These are phyloP conservation scores for Philhelius pedissequus DNA, from an alignment of 2,888 invertebrate genomes.

Conservation along the genomic window DNA sequence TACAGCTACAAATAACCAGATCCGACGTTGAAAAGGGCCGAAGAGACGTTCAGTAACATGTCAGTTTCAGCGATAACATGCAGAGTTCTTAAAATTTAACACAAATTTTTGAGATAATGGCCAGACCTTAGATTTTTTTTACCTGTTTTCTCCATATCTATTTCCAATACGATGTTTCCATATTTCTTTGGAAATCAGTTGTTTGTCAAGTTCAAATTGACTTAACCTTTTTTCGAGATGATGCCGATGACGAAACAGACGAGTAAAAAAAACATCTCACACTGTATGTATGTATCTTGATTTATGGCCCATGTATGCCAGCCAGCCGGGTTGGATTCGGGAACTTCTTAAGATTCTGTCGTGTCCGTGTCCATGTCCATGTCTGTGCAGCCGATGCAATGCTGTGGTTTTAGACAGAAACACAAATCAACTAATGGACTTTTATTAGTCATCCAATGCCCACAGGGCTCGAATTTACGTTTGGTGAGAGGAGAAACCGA, in stretches of 20 bases:
- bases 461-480: neutral
- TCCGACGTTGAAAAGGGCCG: too few species aligned
- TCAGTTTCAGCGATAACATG: too few species aligned
- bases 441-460: conserved; percentile 52
- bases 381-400: neutral
- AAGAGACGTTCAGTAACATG: too few species aligned
- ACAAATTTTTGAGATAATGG: too few species aligned
- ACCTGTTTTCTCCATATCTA: too few species aligned
- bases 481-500: neutral
- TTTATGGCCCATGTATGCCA: neutral
- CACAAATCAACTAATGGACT: conserved; percentile 62
- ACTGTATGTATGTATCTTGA: neutral
- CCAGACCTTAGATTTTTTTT: too few species aligned
- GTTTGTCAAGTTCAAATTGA: neutral
- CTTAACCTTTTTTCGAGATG: neutral
- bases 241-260: neutral
- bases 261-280: neutral
- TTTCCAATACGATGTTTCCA: too few species aligned
- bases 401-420: conserved; percentile 5
- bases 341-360: conserved; percentile 1
- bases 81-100: too few species aligned
- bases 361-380: neutral
- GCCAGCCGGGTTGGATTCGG: neutral
- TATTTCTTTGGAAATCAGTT: neutral
- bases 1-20: too few species aligned